A percentile compares a stretch with the other conserved stretches of the same genome.
Evolutionary conservation across 1,140 invertebrate species (phyloP).

Genomic region (Macrotrachela quadricornifera): DNA sequence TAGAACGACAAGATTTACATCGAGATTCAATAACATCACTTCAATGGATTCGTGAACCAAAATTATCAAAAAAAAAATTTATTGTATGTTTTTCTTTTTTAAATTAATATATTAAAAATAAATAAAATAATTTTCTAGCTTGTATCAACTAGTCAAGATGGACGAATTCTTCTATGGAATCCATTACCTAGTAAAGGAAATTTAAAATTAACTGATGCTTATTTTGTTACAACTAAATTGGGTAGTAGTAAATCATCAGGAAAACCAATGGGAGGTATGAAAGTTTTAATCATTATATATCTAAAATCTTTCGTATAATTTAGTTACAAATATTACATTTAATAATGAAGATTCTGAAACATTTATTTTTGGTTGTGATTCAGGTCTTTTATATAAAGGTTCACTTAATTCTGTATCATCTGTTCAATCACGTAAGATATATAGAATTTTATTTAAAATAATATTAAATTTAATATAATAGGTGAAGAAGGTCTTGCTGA

Average conservation of each 20-base stretch:
- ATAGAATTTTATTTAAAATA: not conserved
- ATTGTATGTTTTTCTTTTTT: conserved; percentile 12
- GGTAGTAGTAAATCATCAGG: not conserved
- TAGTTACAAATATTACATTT: conserved; percentile 1
- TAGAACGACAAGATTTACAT: conserved; percentile 21
- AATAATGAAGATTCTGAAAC: conserved; percentile 5
- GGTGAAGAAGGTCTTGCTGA: conserved; percentile 16
- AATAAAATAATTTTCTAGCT: conserved; percentile 15
- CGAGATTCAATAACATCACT: conserved; percentile 25
- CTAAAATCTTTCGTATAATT: not conserved
- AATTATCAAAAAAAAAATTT: conserved; percentile 16
- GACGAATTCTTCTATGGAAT: conserved; percentile 27
- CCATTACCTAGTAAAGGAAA: conserved; percentile 19
- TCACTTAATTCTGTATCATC: not conserved
- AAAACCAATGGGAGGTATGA: conserved; percentile 5
- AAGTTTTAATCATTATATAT: not conserved
- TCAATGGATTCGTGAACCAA: conserved; percentile 21
- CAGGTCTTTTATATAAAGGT: conserved; percentile 4
- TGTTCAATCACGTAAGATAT: not conserved
- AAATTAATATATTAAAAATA: not conserved
- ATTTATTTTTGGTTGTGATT: conserved; percentile 7
- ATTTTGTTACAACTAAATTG: conserved; percentile 7
- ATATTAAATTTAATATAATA: not conserved
- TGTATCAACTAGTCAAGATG: conserved; percentile 26
- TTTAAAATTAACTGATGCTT: conserved; percentile 22